Percentiles rank a stretch among this genome's conserved stretches.
phyloP scores from a whole-genome alignment of 2,888 invertebrate species.

The Ephialtes manifestator region DNA sequence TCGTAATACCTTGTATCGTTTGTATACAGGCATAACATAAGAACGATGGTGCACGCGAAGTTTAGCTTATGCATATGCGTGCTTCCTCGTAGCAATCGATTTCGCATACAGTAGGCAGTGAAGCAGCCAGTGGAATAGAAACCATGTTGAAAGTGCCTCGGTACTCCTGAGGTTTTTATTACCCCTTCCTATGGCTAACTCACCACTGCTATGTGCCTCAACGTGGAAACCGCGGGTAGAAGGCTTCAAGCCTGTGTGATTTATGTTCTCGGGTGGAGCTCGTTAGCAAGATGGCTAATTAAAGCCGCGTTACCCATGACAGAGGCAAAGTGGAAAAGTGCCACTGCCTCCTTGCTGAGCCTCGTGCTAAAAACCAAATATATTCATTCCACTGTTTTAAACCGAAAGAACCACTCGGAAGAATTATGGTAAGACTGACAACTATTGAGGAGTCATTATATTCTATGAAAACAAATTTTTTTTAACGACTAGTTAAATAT shows the following conservation, averaged over 20 bases:
- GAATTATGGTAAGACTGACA: not conserved
- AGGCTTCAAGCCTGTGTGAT: slow-evolving; percentile 76
- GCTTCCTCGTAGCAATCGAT: slow-evolving; percentile 20
- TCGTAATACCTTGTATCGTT: slow-evolving; percentile 39
- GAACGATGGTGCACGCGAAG: slow-evolving; percentile 16
- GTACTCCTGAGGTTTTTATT: slow-evolving; percentile 54
- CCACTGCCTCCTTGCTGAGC: slow-evolving; percentile 29
- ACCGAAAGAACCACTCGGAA: not conserved
- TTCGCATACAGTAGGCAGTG: slow-evolving; percentile 11
- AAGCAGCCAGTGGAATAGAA: slow-evolving; percentile 17
- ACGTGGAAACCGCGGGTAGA: slow-evolving; percentile 35
- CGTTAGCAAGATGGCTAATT: slow-evolving; percentile 79
- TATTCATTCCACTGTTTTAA: slow-evolving; percentile 5
- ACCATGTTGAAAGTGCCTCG: slow-evolving; percentile 35
- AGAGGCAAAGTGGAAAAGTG: slow-evolving; percentile 75
- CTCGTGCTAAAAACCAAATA: slow-evolving; percentile 16
- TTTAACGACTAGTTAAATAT: no score
- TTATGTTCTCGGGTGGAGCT: slow-evolving; percentile 76
- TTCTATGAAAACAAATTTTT: no score
- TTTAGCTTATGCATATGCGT: slow-evolving; percentile 47
- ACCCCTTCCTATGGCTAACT: slow-evolving; percentile 20
- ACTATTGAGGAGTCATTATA: not conserved
- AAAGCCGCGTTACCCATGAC: slow-evolving; percentile 75
- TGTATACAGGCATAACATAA: not conserved
- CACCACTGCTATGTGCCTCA: slow-evolving; percentile 19